These are phyloP conservation scores for Ascaphus truei DNA, from an alignment of 2,113 vertebrate genomes.

Conservation along the genomic window DNA sequence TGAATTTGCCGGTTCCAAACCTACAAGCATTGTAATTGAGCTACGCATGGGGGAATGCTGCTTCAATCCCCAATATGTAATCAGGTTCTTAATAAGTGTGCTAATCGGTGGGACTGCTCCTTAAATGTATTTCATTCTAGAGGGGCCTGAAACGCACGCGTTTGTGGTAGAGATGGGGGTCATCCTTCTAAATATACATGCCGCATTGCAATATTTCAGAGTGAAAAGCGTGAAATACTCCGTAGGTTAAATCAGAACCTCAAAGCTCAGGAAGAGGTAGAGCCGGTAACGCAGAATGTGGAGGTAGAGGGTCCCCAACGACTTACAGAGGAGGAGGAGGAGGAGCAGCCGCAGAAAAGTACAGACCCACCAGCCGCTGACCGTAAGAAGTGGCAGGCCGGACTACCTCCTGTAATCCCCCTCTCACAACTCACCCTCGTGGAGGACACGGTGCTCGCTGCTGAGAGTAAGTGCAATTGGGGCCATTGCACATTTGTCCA, in stretches of 20 bases:
- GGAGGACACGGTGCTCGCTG: conserved; percentile 67
- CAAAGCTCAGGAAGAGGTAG: conserved; percentile 68
- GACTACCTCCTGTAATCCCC: conserved; percentile 63
- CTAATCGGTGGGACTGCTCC: too few species aligned
- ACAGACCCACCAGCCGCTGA: conserved; percentile 60
- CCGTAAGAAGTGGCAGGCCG: conserved; percentile 84
- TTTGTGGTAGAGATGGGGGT: too few species aligned
- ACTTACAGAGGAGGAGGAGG: conserved; percentile 41
- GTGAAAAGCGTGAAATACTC: conserved; percentile 85
- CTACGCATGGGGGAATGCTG: too few species aligned
- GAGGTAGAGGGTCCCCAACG: conserved; percentile 22
- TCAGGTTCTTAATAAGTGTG: too few species aligned
- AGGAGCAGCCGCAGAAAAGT: conserved; percentile 53
- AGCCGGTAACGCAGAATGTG: conserved; percentile 34
- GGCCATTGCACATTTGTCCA: too few species aligned
- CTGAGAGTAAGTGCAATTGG: conserved; percentile 67
- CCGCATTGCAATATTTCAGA: too few species aligned
- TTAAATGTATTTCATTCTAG: too few species aligned
- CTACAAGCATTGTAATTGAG: too few species aligned
- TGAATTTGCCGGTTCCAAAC: too few species aligned
- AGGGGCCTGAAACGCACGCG: too few species aligned
- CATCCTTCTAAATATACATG: too few species aligned
- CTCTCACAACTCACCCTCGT: conserved; percentile 67
- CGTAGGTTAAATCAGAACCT: conserved; percentile 87
- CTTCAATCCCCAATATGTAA: too few species aligned